Evolutionary conservation across 1,140 invertebrate genomes (phyloP).

Genomic region (Lysiphlebus fabarum): DNA sequence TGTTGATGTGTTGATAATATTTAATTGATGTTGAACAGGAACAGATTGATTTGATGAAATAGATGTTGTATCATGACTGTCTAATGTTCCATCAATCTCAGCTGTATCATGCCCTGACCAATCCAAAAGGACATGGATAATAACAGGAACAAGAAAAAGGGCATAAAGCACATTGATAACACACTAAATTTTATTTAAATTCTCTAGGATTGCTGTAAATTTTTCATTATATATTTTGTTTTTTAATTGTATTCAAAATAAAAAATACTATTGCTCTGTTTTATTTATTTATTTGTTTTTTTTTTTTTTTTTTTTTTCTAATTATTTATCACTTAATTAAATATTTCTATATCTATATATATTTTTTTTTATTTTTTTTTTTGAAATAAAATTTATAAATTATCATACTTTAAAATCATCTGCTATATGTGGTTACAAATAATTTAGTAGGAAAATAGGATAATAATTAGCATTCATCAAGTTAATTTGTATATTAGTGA

Average conservation of each 20-base stretch:
- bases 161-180: slow-evolving; percentile 57
- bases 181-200: slow-evolving; percentile 48
- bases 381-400: no score
- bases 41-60: slow-evolving; percentile 51
- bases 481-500: no score
- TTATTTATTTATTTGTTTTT: no score
- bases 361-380: no score
- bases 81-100: slow-evolving; percentile 56
- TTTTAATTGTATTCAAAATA: slow-evolving; percentile 5
- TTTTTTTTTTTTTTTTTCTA: slow-evolving; percentile 12
- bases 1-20: slow-evolving; percentile 35
- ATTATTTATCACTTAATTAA: no score
- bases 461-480: no score
- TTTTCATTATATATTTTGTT: slow-evolving; percentile 16
- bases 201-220: slow-evolving; percentile 45
- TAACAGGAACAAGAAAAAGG: slow-evolving; percentile 50
- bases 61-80: slow-evolving; percentile 52
- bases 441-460: no score
- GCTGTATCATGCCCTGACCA: slow-evolving; percentile 56
- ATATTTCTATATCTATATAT: no score
- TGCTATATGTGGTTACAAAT: no score
- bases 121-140: slow-evolving; percentile 56
- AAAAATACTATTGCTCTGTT: slow-evolving; percentile 9
- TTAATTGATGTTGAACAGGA: slow-evolving; percentile 47
- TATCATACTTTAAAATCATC: no score